Base-by-base conservation (phyloP, 2,888 invertebrate genomes). In the Merodon equestris region DNA sequence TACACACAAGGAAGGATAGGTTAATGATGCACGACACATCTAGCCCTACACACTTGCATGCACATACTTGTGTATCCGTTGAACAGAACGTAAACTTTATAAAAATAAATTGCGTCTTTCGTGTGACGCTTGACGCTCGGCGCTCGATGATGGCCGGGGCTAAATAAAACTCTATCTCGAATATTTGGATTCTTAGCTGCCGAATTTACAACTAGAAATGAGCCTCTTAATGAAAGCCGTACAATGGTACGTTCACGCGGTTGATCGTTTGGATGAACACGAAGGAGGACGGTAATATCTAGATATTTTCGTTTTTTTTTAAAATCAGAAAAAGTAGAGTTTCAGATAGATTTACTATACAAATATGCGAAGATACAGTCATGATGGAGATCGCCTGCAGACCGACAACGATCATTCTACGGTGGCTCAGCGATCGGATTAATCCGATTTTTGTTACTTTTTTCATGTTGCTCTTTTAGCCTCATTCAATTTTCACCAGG, bases 161-260 rank as follows among this genome's bases (percentile, higher is more conserved):
- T 70, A 79, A 68, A 79, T 79, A 70, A 79, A 74, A 79, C 58
- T 74, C 68, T 70, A 68, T 79, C 74, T 79, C 74, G 74, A 77
- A 72, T 64, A 45, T 79, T 79, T 68, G 74, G 27, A 27, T 27
- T 7, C 27, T 74, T 71, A 36, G 54, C 53, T 64, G 60, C 64
- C 74, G 74, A 74, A 79, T 79, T 79, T 70, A 79, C 74, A 74
- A 64, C 74, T 54, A 40, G 54, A 61, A 50, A 38, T 68, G 67
- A 17, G 40, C 47, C 48, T 40, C 48, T 48, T 40, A 56, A 27
- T 27, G 27, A 27, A 27, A 27, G 7, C 27, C 7, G 27, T 27
- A 27, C 3, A 7, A 27, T 27, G 27, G 27, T 56, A 3, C 40
- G 40, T 27, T 7, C 40, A 7, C 40, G 40, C 10, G 48, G 48